Evolutionary conservation across 2,113 vertebrate species (phyloP).

Genomic region (Microcebus lehilahytsara): DNA sequence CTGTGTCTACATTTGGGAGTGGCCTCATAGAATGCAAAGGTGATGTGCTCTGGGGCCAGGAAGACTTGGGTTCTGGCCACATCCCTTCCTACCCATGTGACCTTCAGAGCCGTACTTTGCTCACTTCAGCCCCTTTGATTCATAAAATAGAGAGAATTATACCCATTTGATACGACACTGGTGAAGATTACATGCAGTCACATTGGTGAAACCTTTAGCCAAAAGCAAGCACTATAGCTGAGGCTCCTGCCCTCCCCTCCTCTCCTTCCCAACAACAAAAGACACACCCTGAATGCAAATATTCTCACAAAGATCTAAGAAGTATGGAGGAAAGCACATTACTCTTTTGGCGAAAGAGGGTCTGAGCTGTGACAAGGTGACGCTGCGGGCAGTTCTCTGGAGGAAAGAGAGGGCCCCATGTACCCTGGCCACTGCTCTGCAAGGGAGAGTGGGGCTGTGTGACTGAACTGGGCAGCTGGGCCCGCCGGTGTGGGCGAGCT

Average conservation of each 20-base stretch:
- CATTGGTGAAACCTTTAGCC: background rate
- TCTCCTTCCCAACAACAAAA: background rate
- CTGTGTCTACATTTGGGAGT: background rate
- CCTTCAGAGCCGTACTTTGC: background rate
- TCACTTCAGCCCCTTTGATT: background rate
- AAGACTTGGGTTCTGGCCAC: background rate
- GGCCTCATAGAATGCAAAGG: fast-evolving
- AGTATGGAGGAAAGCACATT: too few relatives aligned
- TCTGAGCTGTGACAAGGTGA: background rate
- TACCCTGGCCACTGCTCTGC: background rate
- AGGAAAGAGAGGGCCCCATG: background rate
- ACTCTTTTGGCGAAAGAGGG: background rate
- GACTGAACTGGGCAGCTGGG: background rate
- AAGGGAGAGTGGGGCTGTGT: fast-evolving
- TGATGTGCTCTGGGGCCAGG: background rate
- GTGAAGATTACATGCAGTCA: background rate
- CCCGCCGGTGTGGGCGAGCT: background rate
- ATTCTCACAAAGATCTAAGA: background rate
- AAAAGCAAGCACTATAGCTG: background rate
- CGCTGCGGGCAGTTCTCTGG: background rate
- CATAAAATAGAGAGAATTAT: background rate
- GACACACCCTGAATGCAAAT: background rate
- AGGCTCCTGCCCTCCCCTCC: too few relatives aligned
- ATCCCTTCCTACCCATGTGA: fast-evolving
- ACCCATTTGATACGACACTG: too few relatives aligned